These are phyloP conservation scores for Coreoperca whiteheadi DNA, from an alignment of 2,113 vertebrate species.

Conservation along the genomic window DNA sequence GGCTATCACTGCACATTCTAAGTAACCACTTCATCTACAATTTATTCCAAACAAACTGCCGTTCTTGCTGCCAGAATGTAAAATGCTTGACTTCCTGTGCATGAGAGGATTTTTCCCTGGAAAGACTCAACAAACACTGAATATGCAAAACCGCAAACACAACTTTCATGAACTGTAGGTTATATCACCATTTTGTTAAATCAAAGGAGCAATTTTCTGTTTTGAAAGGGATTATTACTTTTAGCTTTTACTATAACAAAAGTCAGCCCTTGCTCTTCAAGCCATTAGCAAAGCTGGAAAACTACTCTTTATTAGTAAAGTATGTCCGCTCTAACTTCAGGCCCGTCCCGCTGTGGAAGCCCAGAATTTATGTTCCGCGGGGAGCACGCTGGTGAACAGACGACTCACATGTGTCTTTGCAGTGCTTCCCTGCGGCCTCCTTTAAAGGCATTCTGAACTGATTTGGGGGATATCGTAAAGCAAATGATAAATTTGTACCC, in stretches of 20 bases:
- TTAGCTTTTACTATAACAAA: constrained; percentile 25
- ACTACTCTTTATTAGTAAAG: constrained; percentile 79
- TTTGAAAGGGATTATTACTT: constrained; percentile 13
- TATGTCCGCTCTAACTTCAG: constrained; percentile 71
- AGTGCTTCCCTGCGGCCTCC: constrained; percentile 54
- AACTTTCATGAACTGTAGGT: neutral
- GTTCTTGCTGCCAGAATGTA: neutral
- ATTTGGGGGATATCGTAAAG: constrained; percentile 84
- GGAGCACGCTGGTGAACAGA: constrained; percentile 73
- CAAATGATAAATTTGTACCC: constrained; percentile 84
- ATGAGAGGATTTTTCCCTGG: constrained; percentile 2
- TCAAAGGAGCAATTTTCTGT: neutral
- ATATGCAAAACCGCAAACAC: neutral
- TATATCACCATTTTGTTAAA: neutral
- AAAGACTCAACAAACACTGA: neutral
- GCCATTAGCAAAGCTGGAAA: constrained; percentile 71
- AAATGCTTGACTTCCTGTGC: constrained; percentile 12
- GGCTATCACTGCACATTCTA: neutral
- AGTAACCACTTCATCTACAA: neutral
- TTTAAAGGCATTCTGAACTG: constrained; percentile 81
- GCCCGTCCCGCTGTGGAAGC: constrained; percentile 58
- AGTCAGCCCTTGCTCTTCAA: constrained; percentile 39
- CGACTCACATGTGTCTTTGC: constrained; percentile 80
- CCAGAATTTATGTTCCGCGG: constrained; percentile 75
- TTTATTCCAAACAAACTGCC: constrained; percentile 6